Evolutionary conservation across 2,888 invertebrate species (phyloP), one percentile per base, ranked within the genome.

Genomic region (Tromatobia lineatoria): DNA sequence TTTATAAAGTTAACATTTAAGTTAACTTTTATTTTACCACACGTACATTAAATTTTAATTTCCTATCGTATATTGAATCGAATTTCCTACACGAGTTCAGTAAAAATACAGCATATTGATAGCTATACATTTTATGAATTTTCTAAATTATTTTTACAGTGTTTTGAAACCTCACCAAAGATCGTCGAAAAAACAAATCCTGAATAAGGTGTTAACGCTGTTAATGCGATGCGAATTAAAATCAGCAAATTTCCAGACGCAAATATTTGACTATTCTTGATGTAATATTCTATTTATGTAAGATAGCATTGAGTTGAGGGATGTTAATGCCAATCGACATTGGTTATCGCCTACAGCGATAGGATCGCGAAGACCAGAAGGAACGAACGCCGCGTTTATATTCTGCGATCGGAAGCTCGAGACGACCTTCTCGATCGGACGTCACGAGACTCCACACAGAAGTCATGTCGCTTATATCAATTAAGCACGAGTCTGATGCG

Each of bases 391-490:
- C 34, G n/a, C 34, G n/a, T 57, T 42, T 34, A 34, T 13, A 57
- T 57, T 71, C 54, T 15, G 15, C 57, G 42, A 71, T 71, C 57
- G 42, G 20, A 11, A 57, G 34, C 42, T 38, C 42, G 71, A 54
- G 47, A 57, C 81, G 83, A 76, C 88, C 88, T 88, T 89, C 86
- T 80, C 25, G 38, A 69, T 59, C 59, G 80, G 82, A 79, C 77
- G 76, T 80, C 80, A 84, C 74, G 57, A 69, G 38, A 20, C 70
- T 59, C 20, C 47, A 59, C 18, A 74, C 47, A 47, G 47, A 47
- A 74, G 47, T 67, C 82, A 76, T 66, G 87, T 85, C 71, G 74
- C 29, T 88, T 86, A 86, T 89, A 88, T 87, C 85, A 89, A 89
- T 89, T 85, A 87, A 69, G 73, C 6, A 11, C n/a, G 47, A 23